A percentile compares a stretch with the other conserved stretches of the same genome.
These are phyloP conservation scores for Lophochroa leadbeateri DNA, from an alignment of 2,113 vertebrate genomes.

Conservation along the genomic window DNA sequence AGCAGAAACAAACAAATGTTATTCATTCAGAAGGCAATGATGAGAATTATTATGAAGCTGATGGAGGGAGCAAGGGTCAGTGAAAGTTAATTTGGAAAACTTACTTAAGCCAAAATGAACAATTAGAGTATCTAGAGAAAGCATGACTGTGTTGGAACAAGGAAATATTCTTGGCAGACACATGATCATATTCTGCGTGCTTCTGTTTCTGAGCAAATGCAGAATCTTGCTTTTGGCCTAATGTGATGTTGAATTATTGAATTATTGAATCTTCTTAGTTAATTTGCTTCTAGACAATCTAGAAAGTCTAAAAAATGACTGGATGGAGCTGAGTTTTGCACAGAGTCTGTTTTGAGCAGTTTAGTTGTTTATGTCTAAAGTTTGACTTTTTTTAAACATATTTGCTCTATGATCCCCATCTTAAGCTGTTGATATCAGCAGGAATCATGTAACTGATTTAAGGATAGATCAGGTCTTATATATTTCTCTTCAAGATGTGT, in stretches of 20 bases:
- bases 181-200: background rate
- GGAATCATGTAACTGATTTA: background rate
- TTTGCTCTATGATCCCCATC: background rate
- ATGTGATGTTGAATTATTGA: conserved; percentile 56
- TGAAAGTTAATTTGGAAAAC: conserved; percentile 58
- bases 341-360: background rate
- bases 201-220: conserved; percentile 36
- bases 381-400: background rate
- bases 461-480: background rate
- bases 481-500: background rate
- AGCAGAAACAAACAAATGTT: conserved; percentile 17
- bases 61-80: background rate
- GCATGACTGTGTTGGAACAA: background rate
- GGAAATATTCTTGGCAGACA: conserved; percentile 48
- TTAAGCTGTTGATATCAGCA: background rate
- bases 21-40: background rate
- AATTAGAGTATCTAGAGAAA: conserved; percentile 57
- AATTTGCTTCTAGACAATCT: conserved; percentile 45
- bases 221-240: conserved; percentile 46
- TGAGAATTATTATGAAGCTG: conserved; percentile 8
- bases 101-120: conserved; percentile 48
- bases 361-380: background rate
- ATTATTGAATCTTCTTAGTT: conserved; percentile 37
- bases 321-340: background rate
- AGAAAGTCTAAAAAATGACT: background rate